A percentile compares a stretch with the other conserved stretches of the same genome.
phyloP scores from a whole-genome alignment of 2,797 vertebrate species.

The Brachyalestes nurse region DNA sequence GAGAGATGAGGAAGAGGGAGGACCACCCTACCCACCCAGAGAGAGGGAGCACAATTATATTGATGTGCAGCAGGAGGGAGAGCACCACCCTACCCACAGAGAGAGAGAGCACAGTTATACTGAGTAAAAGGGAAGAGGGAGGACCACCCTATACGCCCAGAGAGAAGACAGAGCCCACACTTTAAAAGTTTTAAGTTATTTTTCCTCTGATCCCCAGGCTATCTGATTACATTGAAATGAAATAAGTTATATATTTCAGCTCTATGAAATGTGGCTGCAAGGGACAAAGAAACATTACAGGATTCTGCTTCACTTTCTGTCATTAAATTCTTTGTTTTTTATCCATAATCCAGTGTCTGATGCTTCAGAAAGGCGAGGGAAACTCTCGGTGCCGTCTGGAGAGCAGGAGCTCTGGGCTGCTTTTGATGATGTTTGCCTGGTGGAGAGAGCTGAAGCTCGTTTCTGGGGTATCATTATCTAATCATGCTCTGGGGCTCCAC shows the following conservation, averaged over 20 bases:
- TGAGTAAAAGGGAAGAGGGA: too few relatives aligned
- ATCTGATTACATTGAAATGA: too few relatives aligned
- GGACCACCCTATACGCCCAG: too few relatives aligned
- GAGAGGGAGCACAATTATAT: too few relatives aligned
- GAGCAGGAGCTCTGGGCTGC: conserved; percentile 45
- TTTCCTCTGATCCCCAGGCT: too few relatives aligned
- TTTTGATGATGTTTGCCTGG: conserved; percentile 56
- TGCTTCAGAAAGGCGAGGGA: conserved; percentile 24
- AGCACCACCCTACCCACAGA: too few relatives aligned
- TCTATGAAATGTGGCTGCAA: conserved; percentile 51
- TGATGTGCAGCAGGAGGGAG: too few relatives aligned
- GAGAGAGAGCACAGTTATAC: too few relatives aligned
- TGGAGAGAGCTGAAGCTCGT: conserved; percentile 41
- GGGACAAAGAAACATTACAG: conserved; percentile 41
- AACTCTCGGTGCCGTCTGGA: conserved; percentile 27
- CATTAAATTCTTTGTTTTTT: conserved; percentile 18
- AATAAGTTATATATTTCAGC: background rate
- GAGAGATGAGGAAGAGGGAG: too few relatives aligned
- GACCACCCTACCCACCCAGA: too few relatives aligned
- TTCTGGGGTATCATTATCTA: conserved; percentile 64
- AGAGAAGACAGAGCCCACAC: too few relatives aligned
- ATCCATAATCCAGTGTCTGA: conserved; percentile 15
- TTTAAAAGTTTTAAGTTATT: too few relatives aligned
- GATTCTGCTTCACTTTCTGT: conserved; percentile 42
- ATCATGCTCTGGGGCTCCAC: conserved; percentile 57